Conservation (phyloP, 2,113 vertebrate genomes). For the Pelodiscus sinensis region DNA sequence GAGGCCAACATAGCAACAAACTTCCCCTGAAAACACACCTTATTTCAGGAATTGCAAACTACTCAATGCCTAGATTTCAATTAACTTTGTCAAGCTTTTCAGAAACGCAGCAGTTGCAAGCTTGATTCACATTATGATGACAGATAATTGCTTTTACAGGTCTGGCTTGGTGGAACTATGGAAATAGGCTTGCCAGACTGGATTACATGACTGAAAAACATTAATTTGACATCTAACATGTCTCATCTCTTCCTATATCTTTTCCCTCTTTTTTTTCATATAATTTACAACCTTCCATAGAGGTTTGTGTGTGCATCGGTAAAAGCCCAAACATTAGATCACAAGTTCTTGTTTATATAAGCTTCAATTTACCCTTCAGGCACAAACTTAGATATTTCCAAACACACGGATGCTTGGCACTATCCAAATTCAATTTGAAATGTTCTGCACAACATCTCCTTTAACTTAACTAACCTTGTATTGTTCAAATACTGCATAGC, state of each 20-base stretch:
- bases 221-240: conserved; percentile 55
- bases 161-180: conserved; percentile 60
- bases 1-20: conserved; percentile 71
- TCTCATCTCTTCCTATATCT: conserved; percentile 53
- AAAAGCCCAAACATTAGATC: conserved; percentile 72
- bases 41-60: conserved; percentile 68
- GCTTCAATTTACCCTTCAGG: conserved; percentile 66
- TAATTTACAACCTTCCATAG: conserved; percentile 48
- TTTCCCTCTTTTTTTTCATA: not conserved
- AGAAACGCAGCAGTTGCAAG: conserved; percentile 49
- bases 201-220: conserved; percentile 69
- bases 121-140: conserved; percentile 60
- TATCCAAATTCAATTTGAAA: conserved; percentile 73
- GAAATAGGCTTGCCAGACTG: conserved; percentile 66
- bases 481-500: conserved; percentile 65
- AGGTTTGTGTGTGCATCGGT: conserved; percentile 53
- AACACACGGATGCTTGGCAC: conserved; percentile 69
- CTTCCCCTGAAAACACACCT: conserved; percentile 66
- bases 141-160: conserved; percentile 62
- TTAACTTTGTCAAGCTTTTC: conserved; percentile 64
- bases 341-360: conserved; percentile 73
- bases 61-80: conserved; percentile 63
- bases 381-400: conserved; percentile 70
- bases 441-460: conserved; percentile 68
- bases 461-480: conserved; percentile 70